Evolutionary conservation across 2,113 vertebrate genomes (phyloP).

Genomic region (Coryphaenoides rupestris): DNA sequence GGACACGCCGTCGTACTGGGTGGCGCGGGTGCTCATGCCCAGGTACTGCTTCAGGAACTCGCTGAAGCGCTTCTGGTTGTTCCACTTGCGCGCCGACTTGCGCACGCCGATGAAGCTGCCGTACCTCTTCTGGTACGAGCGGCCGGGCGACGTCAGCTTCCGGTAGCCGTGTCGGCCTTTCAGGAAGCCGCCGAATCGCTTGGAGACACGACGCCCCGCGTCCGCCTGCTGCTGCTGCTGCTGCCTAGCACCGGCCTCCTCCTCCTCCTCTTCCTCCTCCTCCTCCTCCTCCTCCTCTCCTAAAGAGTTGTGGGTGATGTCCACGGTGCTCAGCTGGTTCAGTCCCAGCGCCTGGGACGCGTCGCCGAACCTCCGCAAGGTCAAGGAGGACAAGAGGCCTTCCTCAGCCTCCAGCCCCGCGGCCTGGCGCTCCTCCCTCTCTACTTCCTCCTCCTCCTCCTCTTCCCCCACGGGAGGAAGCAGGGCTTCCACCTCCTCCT

Average conservation of each 20-base stretch:
- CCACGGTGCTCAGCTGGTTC: conserved; percentile 53
- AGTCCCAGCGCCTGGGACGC: conserved; percentile 51
- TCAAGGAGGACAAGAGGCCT: conserved; percentile 44
- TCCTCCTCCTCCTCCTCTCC: conserved; percentile 51
- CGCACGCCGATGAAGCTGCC: conserved; percentile 93
- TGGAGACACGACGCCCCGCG: conserved; percentile 60
- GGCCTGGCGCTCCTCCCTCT: conserved; percentile 63
- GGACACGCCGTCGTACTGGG: conserved; percentile 75
- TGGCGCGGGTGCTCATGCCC: conserved; percentile 85
- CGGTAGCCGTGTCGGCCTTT: conserved; percentile 73
- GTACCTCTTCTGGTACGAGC: conserved; percentile 88
- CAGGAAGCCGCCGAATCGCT: conserved; percentile 75
- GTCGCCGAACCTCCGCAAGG: conserved; percentile 61
- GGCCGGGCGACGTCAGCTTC: conserved; percentile 67
- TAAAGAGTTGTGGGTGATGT: conserved; percentile 45
- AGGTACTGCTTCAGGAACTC: conserved; percentile 96
- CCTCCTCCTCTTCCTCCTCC: too few relatives aligned
- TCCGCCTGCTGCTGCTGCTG: conserved; percentile 52
- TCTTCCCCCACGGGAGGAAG: conserved; percentile 47
- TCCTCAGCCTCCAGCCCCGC: conserved; percentile 39
- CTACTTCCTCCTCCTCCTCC: too few relatives aligned
- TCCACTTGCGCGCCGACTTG: conserved; percentile 94
- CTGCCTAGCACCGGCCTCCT: too few relatives aligned
- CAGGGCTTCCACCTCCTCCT: conserved; percentile 64
- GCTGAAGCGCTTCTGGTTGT: conserved; percentile 96